Conservation (phyloP, 2,797 vertebrate species). For the Sparus aurata region DNA sequence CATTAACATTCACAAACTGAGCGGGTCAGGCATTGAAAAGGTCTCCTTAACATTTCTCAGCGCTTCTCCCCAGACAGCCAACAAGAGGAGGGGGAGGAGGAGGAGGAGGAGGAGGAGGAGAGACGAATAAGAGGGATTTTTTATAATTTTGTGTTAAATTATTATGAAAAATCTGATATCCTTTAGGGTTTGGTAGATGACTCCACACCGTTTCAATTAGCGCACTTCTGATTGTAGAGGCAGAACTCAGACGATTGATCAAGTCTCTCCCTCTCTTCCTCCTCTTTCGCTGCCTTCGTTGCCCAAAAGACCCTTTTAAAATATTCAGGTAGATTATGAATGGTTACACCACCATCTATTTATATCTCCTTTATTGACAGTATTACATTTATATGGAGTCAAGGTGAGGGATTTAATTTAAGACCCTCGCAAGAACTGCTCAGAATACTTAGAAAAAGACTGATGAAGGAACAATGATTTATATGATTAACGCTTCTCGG, state of each 20-base stretch:
- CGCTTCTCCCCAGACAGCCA: slow-evolving; percentile 72
- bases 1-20: slow-evolving; percentile 97
- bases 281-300: slow-evolving; percentile 70
- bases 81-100: slow-evolving; percentile 73
- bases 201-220: slow-evolving; percentile 81
- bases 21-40: slow-evolving; percentile 93
- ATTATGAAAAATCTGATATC: slow-evolving; percentile 67
- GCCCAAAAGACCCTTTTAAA: slow-evolving; percentile 85
- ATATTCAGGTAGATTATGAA: slow-evolving; percentile 88
- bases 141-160: slow-evolving; percentile 62
- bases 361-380: slow-evolving; percentile 86
- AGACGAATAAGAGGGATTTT: slow-evolving; percentile 48
- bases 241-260: slow-evolving; percentile 82
- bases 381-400: slow-evolving; percentile 85
- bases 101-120: slow-evolving; percentile 19
- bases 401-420: slow-evolving; percentile 86
- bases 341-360: slow-evolving; percentile 83
- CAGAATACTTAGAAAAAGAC: slow-evolving; percentile 76
- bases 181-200: slow-evolving; percentile 66
- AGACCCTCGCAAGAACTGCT: slow-evolving; percentile 66
- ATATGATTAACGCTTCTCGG: slow-evolving; percentile 68
- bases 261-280: slow-evolving; percentile 63
- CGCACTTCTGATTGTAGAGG: slow-evolving; percentile 82
- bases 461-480: slow-evolving; percentile 75
- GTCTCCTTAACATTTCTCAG: slow-evolving; percentile 97